phyloP scores from a whole-genome alignment of 2,797 vertebrate species.

The Halcyon badia region DNA sequence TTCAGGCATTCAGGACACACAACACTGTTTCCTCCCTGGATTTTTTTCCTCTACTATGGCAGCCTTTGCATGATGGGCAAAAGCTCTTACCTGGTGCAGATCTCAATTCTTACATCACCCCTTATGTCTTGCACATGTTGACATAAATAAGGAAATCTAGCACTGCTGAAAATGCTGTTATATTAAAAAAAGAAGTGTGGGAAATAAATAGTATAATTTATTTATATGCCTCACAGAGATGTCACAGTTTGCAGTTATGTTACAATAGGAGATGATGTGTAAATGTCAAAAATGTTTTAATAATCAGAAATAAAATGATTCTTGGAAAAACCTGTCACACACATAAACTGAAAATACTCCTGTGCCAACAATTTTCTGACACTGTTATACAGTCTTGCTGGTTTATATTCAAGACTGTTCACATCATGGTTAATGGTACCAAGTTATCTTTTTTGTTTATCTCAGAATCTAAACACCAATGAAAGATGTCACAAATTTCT shows the following conservation, averaged over 20 bases:
- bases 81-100: neutral
- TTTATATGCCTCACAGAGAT: neutral
- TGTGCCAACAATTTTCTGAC: neutral
- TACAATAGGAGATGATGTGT: neutral
- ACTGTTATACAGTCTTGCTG: neutral
- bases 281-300: neutral
- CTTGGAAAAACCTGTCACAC: neutral
- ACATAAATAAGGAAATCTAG: neutral
- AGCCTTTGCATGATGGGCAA: neutral
- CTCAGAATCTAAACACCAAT: neutral
- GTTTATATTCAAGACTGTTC: neutral
- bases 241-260: neutral
- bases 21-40: neutral
- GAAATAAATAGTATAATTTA: neutral
- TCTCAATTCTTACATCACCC: neutral
- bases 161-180: neutral
- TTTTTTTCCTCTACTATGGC: neutral
- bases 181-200: fast-evolving
- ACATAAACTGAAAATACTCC: neutral
- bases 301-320: neutral
- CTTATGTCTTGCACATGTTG: neutral
- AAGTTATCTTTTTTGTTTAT: neutral
- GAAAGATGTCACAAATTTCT: neutral
- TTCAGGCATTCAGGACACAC: neutral
- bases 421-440: neutral